These are phyloP conservation scores for Cyclina sinensis DNA, from an alignment of 1,140 invertebrate genomes.

Conservation along the genomic window DNA sequence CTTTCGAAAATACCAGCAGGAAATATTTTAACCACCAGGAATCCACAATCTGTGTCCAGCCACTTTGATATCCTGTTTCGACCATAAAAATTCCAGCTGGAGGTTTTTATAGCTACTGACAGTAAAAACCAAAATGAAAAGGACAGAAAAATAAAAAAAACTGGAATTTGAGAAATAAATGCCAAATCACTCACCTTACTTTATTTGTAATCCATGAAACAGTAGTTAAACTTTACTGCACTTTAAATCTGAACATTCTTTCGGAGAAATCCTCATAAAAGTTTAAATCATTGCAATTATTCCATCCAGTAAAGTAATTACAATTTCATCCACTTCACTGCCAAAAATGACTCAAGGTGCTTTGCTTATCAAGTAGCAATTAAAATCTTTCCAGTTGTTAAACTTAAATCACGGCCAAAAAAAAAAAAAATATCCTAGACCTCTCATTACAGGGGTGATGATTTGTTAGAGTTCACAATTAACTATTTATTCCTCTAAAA, in stretches of 20 bases:
- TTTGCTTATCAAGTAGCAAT: constrained; percentile 31
- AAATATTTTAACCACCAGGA: not conserved
- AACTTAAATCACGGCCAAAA: constrained; percentile 2
- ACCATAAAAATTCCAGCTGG: constrained; percentile 10
- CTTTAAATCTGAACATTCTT: no score
- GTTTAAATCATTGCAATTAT: not conserved
- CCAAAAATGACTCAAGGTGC: constrained; percentile 11
- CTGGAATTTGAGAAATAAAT: not conserved
- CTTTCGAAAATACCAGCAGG: not conserved
- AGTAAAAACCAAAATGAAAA: constrained; percentile 7
- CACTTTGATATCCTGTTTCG: not conserved
- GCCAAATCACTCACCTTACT: not conserved
- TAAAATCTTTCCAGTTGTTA: constrained; percentile 60
- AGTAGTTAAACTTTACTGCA: not conserved
- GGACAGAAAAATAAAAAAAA: constrained; percentile 26
- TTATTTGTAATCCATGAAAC: not conserved
- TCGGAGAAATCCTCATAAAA: no score
- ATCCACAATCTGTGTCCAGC: not conserved
- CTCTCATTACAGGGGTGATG: constrained; percentile 27
- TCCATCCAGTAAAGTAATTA: not conserved
- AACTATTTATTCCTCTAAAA: not conserved
- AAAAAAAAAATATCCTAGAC: not conserved
- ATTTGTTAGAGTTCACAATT: constrained; percentile 21
- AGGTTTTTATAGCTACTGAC: not conserved
- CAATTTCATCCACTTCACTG: not conserved